Conservation (phyloP, 2,797 vertebrate genomes). For the Lophius americanus region DNA sequence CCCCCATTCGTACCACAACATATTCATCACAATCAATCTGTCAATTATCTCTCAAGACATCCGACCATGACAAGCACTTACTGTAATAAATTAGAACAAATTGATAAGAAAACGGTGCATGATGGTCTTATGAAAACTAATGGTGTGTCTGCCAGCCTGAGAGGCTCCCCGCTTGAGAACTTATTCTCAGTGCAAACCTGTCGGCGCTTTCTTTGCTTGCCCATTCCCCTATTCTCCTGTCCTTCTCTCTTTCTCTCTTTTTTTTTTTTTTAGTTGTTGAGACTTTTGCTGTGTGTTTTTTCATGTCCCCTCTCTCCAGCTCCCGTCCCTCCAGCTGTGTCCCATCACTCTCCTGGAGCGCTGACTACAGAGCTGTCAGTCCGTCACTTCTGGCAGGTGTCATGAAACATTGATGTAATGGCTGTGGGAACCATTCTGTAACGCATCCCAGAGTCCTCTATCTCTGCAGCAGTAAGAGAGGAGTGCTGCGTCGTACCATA, state of each 20-base stretch:
- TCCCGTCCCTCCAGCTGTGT: slow-evolving; percentile 51
- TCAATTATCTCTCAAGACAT: slow-evolving; percentile 60
- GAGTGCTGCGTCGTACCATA: slow-evolving; percentile 16
- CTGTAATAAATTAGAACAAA: slow-evolving; percentile 72
- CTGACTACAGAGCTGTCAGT: slow-evolving; percentile 54
- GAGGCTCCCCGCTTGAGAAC: slow-evolving; percentile 2
- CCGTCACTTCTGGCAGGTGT: slow-evolving; percentile 63
- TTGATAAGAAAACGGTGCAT: slow-evolving; percentile 68
- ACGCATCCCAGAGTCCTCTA: slow-evolving; percentile 25
- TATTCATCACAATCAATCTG: slow-evolving; percentile 77
- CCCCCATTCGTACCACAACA: slow-evolving; percentile 50
- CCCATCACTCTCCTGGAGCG: slow-evolving; percentile 51
- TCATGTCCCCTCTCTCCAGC: not conserved
- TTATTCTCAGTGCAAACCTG: slow-evolving; percentile 11
- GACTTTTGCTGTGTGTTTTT: slow-evolving; percentile 9
- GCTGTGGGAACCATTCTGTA: slow-evolving; percentile 42
- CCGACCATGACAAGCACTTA: slow-evolving; percentile 68
- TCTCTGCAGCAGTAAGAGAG: slow-evolving; percentile 37
- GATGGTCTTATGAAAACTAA: slow-evolving; percentile 70
- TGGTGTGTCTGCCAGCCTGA: slow-evolving; percentile 43
- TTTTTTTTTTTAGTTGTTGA: too few species aligned
- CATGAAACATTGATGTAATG: slow-evolving; percentile 66
- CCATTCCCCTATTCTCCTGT: not conserved
- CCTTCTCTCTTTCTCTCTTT: slow-evolving; percentile 1
- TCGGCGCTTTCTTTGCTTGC: slow-evolving; percentile 12